Percentiles rank a stretch among this genome's conserved stretches.
Conservation (phyloP, 1,140 invertebrate genomes). For the Hestina assimilis region DNA sequence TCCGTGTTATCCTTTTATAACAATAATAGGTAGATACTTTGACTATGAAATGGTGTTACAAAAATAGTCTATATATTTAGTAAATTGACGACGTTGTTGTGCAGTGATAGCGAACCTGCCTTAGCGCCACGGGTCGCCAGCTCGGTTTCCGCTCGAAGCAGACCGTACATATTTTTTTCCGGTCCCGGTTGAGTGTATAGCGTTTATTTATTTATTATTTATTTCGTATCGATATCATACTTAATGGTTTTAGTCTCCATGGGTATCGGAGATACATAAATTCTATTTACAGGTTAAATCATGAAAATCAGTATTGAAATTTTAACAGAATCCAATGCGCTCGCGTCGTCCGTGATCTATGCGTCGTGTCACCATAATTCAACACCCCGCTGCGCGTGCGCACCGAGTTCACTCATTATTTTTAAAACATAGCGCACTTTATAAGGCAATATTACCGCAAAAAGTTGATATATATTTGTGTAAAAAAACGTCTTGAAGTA, state of each 20-base stretch:
- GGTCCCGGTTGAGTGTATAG: no score
- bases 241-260: neutral
- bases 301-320: constrained; percentile 24
- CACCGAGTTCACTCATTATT: constrained; percentile 43
- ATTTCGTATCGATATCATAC: no score
- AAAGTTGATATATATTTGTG: constrained; percentile 45
- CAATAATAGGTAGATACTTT: no score
- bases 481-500: constrained; percentile 31
- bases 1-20: no score
- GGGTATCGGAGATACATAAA: neutral
- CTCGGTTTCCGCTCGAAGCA: no score
- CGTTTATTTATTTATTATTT: no score
- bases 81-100: no score
- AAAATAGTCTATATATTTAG: no score
- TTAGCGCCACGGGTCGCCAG: no score
- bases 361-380: constrained; percentile 38
- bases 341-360: constrained; percentile 35
- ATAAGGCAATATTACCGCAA: constrained; percentile 48
- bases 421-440: constrained; percentile 51
- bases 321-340: constrained; percentile 24
- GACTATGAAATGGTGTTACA: no score
- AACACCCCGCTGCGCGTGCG: constrained; percentile 40
- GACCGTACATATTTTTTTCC: no score
- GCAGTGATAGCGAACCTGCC: no score
- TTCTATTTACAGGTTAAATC: constrained; percentile 1